phyloP scores from a whole-genome alignment of 2,888 invertebrate genomes.

The Osedax fenrisi region DNA sequence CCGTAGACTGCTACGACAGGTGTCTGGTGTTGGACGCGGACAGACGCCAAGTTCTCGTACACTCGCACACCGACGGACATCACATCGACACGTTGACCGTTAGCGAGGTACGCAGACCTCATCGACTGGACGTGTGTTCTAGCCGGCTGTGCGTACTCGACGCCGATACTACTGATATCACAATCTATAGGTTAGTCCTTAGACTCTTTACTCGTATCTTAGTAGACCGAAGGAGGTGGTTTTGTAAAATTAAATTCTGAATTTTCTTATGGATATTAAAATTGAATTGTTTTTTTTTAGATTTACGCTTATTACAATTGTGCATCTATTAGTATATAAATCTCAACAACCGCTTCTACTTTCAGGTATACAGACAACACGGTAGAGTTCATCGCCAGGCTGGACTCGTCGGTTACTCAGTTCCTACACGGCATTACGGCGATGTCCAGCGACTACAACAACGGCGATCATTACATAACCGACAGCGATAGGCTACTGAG shows the following conservation, averaged over 20 bases:
- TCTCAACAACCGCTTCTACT: background rate
- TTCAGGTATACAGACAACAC: background rate
- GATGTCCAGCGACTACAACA: background rate
- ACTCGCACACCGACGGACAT: background rate
- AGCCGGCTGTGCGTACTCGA: background rate
- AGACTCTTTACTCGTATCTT: too few species aligned
- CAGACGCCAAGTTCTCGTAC: background rate
- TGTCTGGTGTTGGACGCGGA: background rate
- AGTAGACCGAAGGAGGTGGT: too few species aligned
- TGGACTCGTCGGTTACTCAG: background rate
- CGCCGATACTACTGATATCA: background rate
- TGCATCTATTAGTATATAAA: too few species aligned
- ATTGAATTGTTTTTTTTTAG: too few species aligned
- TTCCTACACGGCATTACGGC: background rate
- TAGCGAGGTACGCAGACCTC: background rate
- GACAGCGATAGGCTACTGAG: background rate
- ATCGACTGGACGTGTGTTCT: background rate
- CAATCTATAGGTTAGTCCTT: background rate
- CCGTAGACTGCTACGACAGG: background rate
- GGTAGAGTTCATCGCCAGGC: background rate
- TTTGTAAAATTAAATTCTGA: too few species aligned
- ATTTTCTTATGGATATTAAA: too few species aligned
- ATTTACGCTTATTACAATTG: too few species aligned
- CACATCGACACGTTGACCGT: background rate
- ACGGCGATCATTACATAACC: background rate